These are phyloP conservation scores for Drosophila paulistorum DNA, from an alignment of 1,140 invertebrate species.

Conservation along the genomic window DNA sequence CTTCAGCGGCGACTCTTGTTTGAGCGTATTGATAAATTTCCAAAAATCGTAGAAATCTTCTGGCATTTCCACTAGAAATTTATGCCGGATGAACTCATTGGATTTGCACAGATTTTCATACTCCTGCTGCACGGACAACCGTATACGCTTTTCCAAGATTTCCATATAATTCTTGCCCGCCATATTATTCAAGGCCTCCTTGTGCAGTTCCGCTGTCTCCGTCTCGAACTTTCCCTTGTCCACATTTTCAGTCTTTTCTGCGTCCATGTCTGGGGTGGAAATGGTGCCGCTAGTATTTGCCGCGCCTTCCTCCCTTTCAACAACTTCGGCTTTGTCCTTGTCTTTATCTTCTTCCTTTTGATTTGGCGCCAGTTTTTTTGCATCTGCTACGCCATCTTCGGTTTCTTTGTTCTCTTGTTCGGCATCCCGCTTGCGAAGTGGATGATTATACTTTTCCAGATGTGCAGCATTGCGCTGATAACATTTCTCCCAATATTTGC, in stretches of 20 bases:
- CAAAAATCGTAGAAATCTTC: conserved; percentile 94
- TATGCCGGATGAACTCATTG: conserved; percentile 87
- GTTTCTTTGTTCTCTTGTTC: not conserved
- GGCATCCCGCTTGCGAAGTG: conserved; percentile 60
- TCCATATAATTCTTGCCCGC: conserved; percentile 76
- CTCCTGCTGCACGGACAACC: conserved; percentile 70
- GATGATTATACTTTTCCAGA: conserved; percentile 90
- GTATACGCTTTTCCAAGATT: conserved; percentile 75
- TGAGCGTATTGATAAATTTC: conserved; percentile 89
- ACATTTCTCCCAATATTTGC: conserved; percentile 91
- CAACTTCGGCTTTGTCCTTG: not conserved
- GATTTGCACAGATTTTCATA: conserved; percentile 73
- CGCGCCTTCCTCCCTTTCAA: conserved; percentile 14
- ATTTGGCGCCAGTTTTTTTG: conserved; percentile 70
- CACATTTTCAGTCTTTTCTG: conserved; percentile 23
- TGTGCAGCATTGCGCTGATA: conserved; percentile 93
- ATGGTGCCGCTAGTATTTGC: conserved; percentile 34
- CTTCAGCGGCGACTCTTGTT: conserved; percentile 85
- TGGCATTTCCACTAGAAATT: conserved; percentile 94
- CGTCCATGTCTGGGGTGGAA: conserved; percentile 17
- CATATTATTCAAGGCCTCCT: conserved; percentile 71
- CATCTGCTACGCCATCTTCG: conserved; percentile 11
- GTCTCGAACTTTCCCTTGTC: conserved; percentile 46
- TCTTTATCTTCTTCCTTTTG: conserved; percentile 34
- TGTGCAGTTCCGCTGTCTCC: conserved; percentile 62